phyloP scores from a whole-genome alignment of 2,888 invertebrate species.

The Polymixis flavicincta region DNA sequence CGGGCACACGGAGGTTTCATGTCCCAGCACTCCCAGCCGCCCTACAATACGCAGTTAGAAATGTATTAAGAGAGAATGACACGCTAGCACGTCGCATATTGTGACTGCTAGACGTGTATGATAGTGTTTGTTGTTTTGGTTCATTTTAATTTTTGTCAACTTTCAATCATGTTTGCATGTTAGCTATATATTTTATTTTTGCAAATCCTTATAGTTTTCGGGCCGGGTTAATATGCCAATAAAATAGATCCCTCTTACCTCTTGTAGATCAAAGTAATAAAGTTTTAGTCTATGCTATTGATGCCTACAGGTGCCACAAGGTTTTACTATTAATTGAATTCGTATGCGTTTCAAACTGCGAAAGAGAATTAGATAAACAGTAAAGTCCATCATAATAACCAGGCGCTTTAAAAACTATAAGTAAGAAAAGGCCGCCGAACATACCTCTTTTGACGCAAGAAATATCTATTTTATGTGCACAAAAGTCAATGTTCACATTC shows the following conservation, averaged over 20 bases:
- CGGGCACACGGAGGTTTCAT: no score
- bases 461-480: neutral
- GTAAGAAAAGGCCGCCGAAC: neutral
- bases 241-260: neutral
- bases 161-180: conserved; percentile 40
- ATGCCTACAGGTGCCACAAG: neutral
- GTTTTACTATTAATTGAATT: conserved; percentile 4
- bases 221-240: conserved; percentile 3
- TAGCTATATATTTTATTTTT: conserved; percentile 15
- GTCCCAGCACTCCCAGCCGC: no score
- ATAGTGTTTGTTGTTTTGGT: conserved; percentile 17
- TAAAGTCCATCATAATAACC: neutral
- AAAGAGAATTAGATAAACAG: neutral
- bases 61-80: neutral
- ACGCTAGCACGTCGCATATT: conserved; percentile 24
- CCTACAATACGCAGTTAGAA: no score
- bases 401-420: neutral
- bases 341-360: conserved; percentile 1
- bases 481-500: neutral
- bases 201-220: neutral
- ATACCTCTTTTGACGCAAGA: neutral
- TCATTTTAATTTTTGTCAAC: conserved; percentile 20
- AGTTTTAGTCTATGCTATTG: neutral
- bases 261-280: neutral
- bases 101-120: conserved; percentile 11